Base-by-base conservation (phyloP, 37 sponge, comb jelly and placozoan genomes). In the Diacarnus erythraeanus region DNA sequence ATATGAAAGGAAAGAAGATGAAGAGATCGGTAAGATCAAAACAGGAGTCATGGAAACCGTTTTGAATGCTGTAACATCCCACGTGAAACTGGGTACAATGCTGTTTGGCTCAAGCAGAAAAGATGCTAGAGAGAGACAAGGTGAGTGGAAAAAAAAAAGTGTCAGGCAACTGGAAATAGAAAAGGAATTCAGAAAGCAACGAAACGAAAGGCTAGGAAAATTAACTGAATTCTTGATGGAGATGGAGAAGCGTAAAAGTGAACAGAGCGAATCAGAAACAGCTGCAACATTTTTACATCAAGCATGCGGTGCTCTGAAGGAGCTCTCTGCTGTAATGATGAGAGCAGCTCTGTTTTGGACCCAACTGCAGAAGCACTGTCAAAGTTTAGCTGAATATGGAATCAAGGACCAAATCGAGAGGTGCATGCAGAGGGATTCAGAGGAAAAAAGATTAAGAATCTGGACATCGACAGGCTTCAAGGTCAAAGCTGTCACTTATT, bases 401-500 rank as follows among this genome's bases (percentile, higher is more conserved):
- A 47, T 47, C 10, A 47, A 47, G 51, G 12, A 12, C 6, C 6
- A 47, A 15, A 15, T 47, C 10, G 51, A 47, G 51, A 47, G 12
- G 6, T 12, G 6, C 12, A 12, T 15, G 12, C 6, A 12, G 51
- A 47, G 12, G 10, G 10, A 47, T 47, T 47, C 51, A 15, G 51
- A 30, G 69, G 75, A 17, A 40, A 51, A 2, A 34, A 74, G 42
- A 80, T 57, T 1, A 15, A 18, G 38, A 21, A 51, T 17, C 60
- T 58, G 0, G 2, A 68, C 26, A 27, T 68, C 25, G 57, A 69
- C 15, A 56, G 59, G 26, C 51, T 33, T 15, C 61, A 42, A 70
- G 33, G 29, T 25, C 23, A 77, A 59, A 31, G 60, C 43, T 2
- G 77, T 61, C 57, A 77, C 59, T 29, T 25, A 21, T 71, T 85